Percentiles rank a stretch among this genome's conserved stretches.
phyloP scores from a whole-genome alignment of 2,797 vertebrate species.

The Neosilurus hyrtlii region DNA sequence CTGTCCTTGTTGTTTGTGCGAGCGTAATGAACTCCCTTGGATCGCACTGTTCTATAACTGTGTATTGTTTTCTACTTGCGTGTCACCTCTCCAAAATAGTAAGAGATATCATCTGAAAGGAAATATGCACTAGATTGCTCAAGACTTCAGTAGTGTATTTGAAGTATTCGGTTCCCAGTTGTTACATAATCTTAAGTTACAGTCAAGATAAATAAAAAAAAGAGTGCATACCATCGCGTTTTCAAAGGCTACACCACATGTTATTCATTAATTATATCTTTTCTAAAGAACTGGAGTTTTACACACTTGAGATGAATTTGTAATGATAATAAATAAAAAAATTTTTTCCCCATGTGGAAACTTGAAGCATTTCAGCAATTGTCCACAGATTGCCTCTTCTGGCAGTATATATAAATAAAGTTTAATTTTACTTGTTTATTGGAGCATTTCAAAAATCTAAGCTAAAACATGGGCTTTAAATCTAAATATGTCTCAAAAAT shows the following conservation, averaged over 20 bases:
- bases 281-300: background rate
- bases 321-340: background rate
- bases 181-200: background rate
- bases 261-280: background rate
- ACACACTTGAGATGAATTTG: too few relatives aligned
- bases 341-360: background rate
- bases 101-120: background rate
- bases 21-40: background rate
- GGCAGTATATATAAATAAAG: background rate
- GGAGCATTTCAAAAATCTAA: background rate
- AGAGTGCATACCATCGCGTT: too few relatives aligned
- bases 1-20: background rate
- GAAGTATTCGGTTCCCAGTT: background rate
- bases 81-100: constrained; percentile 9
- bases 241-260: background rate
- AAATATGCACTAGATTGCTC: constrained; percentile 1
- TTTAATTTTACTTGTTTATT: background rate
- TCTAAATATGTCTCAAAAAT: background rate
- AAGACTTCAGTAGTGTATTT: background rate
- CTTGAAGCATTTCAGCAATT: background rate
- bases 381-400: background rate
- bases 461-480: background rate
- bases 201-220: background rate
- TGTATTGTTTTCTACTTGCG: background rate
- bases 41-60: background rate